Conservation (phyloP, 2,888 invertebrate genomes). For the Chaetogeoica ovagalla region DNA sequence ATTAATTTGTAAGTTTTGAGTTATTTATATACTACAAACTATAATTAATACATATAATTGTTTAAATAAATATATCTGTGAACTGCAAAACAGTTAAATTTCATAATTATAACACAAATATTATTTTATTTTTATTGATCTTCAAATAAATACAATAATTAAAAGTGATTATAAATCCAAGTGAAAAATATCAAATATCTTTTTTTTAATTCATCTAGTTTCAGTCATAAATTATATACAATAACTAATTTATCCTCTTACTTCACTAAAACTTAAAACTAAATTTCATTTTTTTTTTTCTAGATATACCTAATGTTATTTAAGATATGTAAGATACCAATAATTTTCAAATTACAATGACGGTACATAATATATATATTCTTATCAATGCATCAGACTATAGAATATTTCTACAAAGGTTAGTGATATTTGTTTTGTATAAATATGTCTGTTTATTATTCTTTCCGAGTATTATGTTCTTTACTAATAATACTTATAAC, state of each 20-base stretch:
- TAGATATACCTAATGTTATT: slow-evolving; percentile 14
- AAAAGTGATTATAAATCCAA: neutral
- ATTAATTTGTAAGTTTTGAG: neutral
- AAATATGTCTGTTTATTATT: slow-evolving; percentile 17
- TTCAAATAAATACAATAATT: neutral
- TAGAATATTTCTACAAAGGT: slow-evolving; percentile 17
- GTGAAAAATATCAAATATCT: neutral
- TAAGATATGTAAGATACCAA: slow-evolving; percentile 9
- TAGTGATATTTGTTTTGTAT: slow-evolving; percentile 35
- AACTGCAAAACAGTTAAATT: neutral
- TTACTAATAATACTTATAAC: neutral
- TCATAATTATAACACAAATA: neutral
- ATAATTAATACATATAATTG: neutral
- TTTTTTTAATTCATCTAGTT: neutral
- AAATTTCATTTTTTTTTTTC: slow-evolving; percentile 5
- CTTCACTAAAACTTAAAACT: neutral
- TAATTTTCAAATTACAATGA: slow-evolving; percentile 18
- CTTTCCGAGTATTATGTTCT: neutral
- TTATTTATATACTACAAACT: neutral
- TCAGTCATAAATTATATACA: neutral
- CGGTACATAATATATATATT: slow-evolving; percentile 6
- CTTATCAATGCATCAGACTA: slow-evolving; percentile 3
- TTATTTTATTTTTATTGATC: neutral
- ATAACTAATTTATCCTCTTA: neutral
- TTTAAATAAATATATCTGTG: neutral